Conservation (phyloP, 2,113 vertebrate species). For the Lepus timidus region DNA sequence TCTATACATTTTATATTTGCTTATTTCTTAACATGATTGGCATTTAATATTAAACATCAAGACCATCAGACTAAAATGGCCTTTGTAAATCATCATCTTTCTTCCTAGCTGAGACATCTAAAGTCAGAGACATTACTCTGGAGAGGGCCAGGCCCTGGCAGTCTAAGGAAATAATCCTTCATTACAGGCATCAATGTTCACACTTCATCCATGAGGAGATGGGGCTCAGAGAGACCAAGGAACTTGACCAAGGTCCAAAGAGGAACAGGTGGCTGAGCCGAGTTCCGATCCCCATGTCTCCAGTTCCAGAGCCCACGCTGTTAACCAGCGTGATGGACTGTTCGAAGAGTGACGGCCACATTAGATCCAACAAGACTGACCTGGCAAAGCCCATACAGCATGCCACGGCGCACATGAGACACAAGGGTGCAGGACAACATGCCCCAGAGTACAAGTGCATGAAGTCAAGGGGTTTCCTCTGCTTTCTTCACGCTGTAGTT, state of each 20-base stretch:
- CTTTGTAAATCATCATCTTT: not conserved
- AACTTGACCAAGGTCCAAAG: not conserved
- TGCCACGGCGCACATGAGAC: not conserved
- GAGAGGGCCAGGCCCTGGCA: not conserved
- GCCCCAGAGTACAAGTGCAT: not conserved
- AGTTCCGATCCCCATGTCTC: not conserved
- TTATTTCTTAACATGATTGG: constrained; percentile 22
- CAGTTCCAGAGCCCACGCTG: not conserved
- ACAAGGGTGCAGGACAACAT: not conserved
- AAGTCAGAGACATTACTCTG: not conserved
- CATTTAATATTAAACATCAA: constrained; percentile 4
- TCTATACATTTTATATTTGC: constrained; percentile 27
- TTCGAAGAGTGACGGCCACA: not conserved
- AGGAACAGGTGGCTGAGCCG: not conserved
- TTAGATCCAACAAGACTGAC: not conserved
- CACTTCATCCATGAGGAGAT: not conserved
- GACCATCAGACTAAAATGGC: not conserved
- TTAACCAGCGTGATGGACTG: not conserved
- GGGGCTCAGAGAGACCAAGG: not conserved
- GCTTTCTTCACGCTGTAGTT: not conserved
- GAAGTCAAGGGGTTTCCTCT: not conserved
- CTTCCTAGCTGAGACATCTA: not conserved
- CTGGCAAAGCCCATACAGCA: not conserved
- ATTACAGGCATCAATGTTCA: not conserved
- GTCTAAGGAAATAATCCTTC: constrained; percentile 31